Base-by-base conservation (phyloP, 2,113 vertebrate genomes). In the Bos indicus region DNA sequence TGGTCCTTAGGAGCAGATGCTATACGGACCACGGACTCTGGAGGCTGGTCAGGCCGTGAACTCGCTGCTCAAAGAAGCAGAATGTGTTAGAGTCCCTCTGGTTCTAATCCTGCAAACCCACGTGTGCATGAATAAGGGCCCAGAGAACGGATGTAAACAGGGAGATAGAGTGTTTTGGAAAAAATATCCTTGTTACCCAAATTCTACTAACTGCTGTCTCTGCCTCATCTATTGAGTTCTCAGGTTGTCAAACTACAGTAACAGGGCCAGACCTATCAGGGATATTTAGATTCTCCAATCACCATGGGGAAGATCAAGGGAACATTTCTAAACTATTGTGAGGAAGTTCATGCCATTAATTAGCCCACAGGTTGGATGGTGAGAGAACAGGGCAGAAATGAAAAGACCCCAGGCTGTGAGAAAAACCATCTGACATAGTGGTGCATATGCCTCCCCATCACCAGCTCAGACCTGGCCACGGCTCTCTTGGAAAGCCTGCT, bases 391-490 rank as follows among this genome's bases (percentile, higher is more conserved):
- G 25, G 74, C 56, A 59, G 64, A 26, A 23, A 84, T 43, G 62
- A 43, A 74, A 88, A 85, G 93, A 67, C 43, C 80, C 43, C 91
- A 84, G 88, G 88, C 84, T 56, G 2, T 2, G 0, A 57, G 87
- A 9, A 59, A 46, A 40, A 10, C 21, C 71, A 33, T 5, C 7
- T 7, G n/a, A 82, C 30, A 2, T 1, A 25, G 74, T 6, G 43
- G 33, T 7, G 8, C 7, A 2, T 9, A 1, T 7, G 46, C 54
- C 11, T 52, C 25, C 74, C 30, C 10, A 1, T 0, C 1, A n/a
- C 51, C 71, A 33, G 51, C 51, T 33, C 64, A 86, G 52, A 64
- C 40, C 64, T 5, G 60, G 80, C 8, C 30, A 9, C 1, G 12
- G 11, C 33, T 30, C 43, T 23, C 80, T n/a, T 43, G 23, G 33